These are phyloP conservation scores for Porites rus DNA, from an alignment of 92 coral and sea anemone genomes.

Conservation along the genomic window DNA sequence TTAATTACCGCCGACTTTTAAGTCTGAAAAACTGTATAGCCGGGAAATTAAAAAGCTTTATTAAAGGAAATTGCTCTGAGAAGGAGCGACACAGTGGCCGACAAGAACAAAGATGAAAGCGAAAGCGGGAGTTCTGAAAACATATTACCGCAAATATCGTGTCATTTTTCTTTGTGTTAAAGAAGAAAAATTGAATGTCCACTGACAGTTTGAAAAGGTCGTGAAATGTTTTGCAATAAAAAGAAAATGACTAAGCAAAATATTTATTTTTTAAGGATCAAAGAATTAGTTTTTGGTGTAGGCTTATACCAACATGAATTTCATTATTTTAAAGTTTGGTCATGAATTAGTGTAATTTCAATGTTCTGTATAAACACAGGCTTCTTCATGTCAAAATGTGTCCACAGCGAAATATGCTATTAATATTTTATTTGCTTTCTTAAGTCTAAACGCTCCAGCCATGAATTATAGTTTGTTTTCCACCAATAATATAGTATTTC, in stretches of 20 bases:
- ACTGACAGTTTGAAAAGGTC: background rate
- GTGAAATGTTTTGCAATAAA: background rate
- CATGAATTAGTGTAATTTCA: background rate
- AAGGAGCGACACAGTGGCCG: background rate
- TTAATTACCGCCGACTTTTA: background rate
- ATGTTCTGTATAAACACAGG: slow-evolving; percentile 5
- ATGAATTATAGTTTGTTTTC: slow-evolving; percentile 12
- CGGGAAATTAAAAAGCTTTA: background rate
- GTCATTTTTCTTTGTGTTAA: background rate
- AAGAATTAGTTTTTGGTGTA: background rate
- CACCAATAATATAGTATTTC: background rate
- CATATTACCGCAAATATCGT: background rate
- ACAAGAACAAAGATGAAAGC: background rate
- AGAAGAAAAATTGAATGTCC: background rate
- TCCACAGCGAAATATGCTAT: background rate
- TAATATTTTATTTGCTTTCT: slow-evolving; percentile 26
- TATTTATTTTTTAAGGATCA: background rate
- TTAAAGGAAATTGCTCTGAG: background rate
- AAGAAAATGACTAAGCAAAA: background rate
- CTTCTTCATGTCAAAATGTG: background rate
- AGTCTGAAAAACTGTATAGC: background rate
- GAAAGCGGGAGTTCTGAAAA: slow-evolving; percentile 6
- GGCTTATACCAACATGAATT: background rate
- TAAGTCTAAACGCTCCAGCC: background rate
- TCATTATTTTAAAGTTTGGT: background rate